Evolutionary conservation across 1,140 invertebrate genomes (phyloP).

Genomic region (Chymomyza costata): DNA sequence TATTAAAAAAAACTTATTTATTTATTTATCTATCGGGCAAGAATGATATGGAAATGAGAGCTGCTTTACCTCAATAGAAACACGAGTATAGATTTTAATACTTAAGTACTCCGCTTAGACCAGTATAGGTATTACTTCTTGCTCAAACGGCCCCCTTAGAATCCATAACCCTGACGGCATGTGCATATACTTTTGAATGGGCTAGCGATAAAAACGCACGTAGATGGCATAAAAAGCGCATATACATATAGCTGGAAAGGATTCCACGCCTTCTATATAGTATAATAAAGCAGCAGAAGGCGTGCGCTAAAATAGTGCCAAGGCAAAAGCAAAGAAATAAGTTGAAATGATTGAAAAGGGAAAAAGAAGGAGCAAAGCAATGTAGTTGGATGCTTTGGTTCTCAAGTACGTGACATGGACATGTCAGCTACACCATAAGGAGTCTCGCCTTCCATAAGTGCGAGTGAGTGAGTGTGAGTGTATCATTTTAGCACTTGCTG

Average conservation of each 20-base stretch:
- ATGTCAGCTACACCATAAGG: slow-evolving; percentile 17
- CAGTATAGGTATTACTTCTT: too few species aligned
- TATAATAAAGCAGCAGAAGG: slow-evolving; percentile 59
- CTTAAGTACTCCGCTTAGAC: background rate
- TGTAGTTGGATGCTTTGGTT: slow-evolving; percentile 10
- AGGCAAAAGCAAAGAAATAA: slow-evolving; percentile 1
- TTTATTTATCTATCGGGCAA: too few species aligned
- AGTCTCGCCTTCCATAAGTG: background rate
- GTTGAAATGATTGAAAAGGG: too few species aligned
- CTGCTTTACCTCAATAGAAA: too few species aligned
- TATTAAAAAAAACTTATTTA: too few species aligned
- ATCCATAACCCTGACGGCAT: slow-evolving; percentile 14
- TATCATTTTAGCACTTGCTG: slow-evolving; percentile 49
- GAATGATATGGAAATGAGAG: too few species aligned
- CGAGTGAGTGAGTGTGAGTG: slow-evolving; percentile 16
- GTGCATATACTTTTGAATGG: slow-evolving; percentile 2
- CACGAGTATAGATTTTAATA: too few species aligned
- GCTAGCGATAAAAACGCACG: slow-evolving; percentile 36
- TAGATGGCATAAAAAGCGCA: slow-evolving; percentile 55
- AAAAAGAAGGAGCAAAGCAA: too few species aligned
- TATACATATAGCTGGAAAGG: slow-evolving; percentile 41
- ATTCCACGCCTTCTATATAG: too few species aligned
- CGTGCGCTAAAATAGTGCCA: slow-evolving; percentile 31
- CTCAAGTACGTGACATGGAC: slow-evolving; percentile 37
- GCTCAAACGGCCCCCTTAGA: too few species aligned